Conservation (phyloP, 2,113 vertebrate species). For the Collichthys lucidus region DNA sequence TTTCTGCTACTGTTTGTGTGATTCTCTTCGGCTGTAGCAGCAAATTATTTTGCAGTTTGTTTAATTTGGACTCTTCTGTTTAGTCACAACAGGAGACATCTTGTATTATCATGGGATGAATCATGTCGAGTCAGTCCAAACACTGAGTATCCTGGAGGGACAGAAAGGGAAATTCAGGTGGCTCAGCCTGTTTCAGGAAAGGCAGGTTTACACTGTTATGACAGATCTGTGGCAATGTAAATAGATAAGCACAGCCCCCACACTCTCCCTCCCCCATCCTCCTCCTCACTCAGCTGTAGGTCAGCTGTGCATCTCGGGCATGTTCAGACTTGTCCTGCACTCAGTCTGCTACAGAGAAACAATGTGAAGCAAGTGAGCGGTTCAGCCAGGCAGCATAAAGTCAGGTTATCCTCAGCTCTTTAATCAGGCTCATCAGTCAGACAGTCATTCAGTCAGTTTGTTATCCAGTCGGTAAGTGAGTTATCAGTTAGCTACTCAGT, state of each 20-base stretch:
- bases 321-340: constrained; percentile 80
- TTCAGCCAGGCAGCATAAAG: constrained; percentile 9
- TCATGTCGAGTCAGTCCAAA: neutral
- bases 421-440: neutral
- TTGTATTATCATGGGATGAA: neutral
- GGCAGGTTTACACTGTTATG: constrained; percentile 35
- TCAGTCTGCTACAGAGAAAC: constrained; percentile 41
- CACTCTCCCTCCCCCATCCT: constrained; percentile 33
- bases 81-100: neutral
- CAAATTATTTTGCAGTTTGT: neutral
- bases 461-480: neutral
- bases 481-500: neutral
- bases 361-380: constrained; percentile 32
- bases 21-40: too few species aligned
- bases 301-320: constrained; percentile 72
- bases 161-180: constrained; percentile 39
- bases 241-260: constrained; percentile 37
- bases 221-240: constrained; percentile 44
- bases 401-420: neutral
- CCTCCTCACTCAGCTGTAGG: constrained; percentile 45
- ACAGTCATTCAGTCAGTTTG: neutral
- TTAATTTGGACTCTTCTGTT: neutral
- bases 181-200: constrained; percentile 8
- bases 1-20: too few species aligned
- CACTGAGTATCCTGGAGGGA: neutral